Conservation (phyloP, 2,888 invertebrate species). For the Tridacna gigas region DNA sequence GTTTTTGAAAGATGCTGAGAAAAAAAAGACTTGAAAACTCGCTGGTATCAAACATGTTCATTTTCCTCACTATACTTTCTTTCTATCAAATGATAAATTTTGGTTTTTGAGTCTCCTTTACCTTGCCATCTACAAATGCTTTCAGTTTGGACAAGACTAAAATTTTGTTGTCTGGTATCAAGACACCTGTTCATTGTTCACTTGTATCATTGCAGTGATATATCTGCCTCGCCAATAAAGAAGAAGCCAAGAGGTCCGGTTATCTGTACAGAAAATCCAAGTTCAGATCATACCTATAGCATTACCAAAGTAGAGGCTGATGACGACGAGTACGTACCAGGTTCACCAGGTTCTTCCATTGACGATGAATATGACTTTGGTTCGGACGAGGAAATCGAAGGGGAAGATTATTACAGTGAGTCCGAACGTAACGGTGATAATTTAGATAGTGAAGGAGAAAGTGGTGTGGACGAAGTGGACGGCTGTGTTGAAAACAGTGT, state of each 20-base stretch:
- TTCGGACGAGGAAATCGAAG: slow-evolving; percentile 71
- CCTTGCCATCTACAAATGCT: too few species aligned
- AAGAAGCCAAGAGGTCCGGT: slow-evolving; percentile 71
- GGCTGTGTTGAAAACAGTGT: slow-evolving; percentile 64
- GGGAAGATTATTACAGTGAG: slow-evolving; percentile 65
- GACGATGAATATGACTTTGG: slow-evolving; percentile 85
- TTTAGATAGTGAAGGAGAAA: slow-evolving; percentile 68
- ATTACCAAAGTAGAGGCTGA: slow-evolving; percentile 73
- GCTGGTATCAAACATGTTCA: too few species aligned
- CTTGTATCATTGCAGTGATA: slow-evolving; percentile 39
- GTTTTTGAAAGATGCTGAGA: too few species aligned
- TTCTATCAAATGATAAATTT: too few species aligned
- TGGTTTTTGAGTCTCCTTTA: too few species aligned
- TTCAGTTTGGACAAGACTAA: too few species aligned
- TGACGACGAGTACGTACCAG: slow-evolving; percentile 69
- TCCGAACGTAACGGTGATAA: slow-evolving; percentile 61
- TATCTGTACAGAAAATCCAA: slow-evolving; percentile 94
- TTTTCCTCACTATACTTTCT: too few species aligned
- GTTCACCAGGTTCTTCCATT: slow-evolving; percentile 84
- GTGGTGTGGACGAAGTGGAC: slow-evolving; percentile 77
- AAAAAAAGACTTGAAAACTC: too few species aligned
- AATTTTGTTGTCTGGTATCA: too few species aligned
- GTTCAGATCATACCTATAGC: slow-evolving; percentile 97
- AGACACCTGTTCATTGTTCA: not conserved
- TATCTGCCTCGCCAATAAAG: slow-evolving; percentile 57